These are phyloP conservation scores for Rhea americana DNA, from an alignment of 2,113 vertebrate genomes.

Conservation along the genomic window DNA sequence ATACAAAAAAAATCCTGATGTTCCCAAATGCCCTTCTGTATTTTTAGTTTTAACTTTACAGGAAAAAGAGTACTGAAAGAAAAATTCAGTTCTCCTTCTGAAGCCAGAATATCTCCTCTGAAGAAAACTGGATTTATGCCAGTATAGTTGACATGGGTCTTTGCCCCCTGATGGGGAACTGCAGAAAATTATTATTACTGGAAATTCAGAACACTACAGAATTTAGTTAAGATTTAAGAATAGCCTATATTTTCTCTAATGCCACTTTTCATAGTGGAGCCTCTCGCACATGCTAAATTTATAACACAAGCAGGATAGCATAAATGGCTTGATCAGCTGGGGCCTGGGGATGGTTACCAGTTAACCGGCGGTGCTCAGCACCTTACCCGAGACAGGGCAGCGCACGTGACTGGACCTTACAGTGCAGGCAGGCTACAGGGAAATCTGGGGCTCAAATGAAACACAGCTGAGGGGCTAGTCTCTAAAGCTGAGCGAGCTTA, in stretches of 20 bases:
- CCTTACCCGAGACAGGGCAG: not conserved
- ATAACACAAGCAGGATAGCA: not conserved
- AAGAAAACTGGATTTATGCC: not conserved
- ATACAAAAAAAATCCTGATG: not conserved
- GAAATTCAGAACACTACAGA: not conserved
- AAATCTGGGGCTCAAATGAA: not conserved
- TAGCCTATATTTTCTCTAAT: not conserved
- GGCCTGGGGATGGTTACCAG: not conserved
- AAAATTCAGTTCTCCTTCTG: not conserved
- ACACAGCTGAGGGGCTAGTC: not conserved
- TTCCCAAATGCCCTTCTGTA: not conserved
- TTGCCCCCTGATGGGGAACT: not conserved
- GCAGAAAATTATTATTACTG: not conserved
- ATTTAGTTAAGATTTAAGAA: not conserved
- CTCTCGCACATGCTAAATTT: not conserved
- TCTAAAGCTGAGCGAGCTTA: not conserved
- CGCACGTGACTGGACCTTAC: not conserved
- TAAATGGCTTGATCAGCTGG: not conserved
- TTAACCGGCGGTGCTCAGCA: not conserved
- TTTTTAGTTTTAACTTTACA: not conserved
- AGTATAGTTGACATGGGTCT: not conserved
- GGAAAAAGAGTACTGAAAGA: not conserved
- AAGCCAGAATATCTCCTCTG: not conserved
- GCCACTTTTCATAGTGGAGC: not conserved
- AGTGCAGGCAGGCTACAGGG: not conserved